Conservation (phyloP, 2,113 vertebrate genomes). For the Xenopus borealis region DNA sequence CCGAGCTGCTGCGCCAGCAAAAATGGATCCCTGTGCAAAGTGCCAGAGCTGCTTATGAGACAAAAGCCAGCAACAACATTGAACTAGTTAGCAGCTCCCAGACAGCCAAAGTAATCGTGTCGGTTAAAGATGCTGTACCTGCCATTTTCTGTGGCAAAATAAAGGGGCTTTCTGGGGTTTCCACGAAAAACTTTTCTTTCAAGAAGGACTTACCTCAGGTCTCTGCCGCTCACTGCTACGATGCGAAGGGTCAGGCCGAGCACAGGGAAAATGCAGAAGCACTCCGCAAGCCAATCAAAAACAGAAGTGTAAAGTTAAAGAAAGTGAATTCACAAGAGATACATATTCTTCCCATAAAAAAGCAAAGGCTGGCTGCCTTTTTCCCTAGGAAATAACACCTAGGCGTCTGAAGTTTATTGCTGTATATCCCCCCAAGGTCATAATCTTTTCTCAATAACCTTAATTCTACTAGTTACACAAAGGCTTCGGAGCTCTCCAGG, state of each 20-base stretch:
- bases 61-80: slow-evolving; percentile 77
- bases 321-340: slow-evolving; percentile 98
- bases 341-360: slow-evolving; percentile 97
- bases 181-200: slow-evolving; percentile 98
- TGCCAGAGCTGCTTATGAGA: slow-evolving; percentile 60
- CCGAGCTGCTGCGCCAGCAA: slow-evolving; percentile 76
- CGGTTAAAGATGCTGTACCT: slow-evolving; percentile 91
- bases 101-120: slow-evolving; percentile 94
- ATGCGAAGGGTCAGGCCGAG: slow-evolving; percentile 72
- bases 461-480: neutral
- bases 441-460: neutral
- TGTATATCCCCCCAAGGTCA: neutral
- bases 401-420: neutral
- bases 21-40: slow-evolving; percentile 80
- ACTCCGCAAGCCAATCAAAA: slow-evolving; percentile 87
- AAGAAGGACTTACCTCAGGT: slow-evolving; percentile 85
- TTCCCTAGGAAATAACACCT: slow-evolving; percentile 85
- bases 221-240: slow-evolving; percentile 80
- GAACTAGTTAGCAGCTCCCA: slow-evolving; percentile 86
- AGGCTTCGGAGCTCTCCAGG: neutral
- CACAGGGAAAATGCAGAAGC: slow-evolving; percentile 69
- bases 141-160: slow-evolving; percentile 94
- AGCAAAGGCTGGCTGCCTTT: slow-evolving; percentile 92
- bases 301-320: slow-evolving; percentile 92
- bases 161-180: slow-evolving; percentile 92